Evolutionary conservation across 2,888 invertebrate genomes (phyloP).

Genomic region (Thymelicus lineola): DNA sequence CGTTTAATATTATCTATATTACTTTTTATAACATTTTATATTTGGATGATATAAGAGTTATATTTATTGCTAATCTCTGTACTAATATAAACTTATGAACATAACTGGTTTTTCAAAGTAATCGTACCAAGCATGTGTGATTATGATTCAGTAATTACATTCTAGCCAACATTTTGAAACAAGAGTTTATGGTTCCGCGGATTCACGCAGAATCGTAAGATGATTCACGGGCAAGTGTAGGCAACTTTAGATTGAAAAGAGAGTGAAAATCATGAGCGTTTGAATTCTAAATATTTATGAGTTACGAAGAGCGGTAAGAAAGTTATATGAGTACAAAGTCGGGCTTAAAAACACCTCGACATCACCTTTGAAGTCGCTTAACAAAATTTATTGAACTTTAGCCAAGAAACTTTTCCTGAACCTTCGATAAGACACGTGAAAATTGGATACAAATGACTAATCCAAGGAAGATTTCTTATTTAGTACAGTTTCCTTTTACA

Average conservation of each 20-base stretch:
- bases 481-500: too few species aligned
- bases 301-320: neutral
- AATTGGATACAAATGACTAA: neutral
- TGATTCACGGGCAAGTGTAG: neutral
- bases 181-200: too few species aligned
- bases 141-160: too few species aligned
- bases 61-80: too few species aligned
- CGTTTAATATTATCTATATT: too few species aligned
- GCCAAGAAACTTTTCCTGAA: neutral
- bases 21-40: too few species aligned
- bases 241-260: neutral
- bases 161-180: too few species aligned
- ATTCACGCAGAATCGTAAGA: neutral
- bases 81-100: too few species aligned
- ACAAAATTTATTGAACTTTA: constrained; percentile 4
- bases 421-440: neutral
- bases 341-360: neutral
- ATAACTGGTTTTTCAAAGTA: too few species aligned
- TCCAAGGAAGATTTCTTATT: too few species aligned
- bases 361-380: constrained; percentile 3
- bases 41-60: too few species aligned
- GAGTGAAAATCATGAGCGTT: neutral
- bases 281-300: constrained; percentile 2
- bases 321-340: constrained; percentile 1
- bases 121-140: too few species aligned